Base-by-base conservation (phyloP, 92 coral and sea anemone genomes). In the Phenganax subtilis region DNA sequence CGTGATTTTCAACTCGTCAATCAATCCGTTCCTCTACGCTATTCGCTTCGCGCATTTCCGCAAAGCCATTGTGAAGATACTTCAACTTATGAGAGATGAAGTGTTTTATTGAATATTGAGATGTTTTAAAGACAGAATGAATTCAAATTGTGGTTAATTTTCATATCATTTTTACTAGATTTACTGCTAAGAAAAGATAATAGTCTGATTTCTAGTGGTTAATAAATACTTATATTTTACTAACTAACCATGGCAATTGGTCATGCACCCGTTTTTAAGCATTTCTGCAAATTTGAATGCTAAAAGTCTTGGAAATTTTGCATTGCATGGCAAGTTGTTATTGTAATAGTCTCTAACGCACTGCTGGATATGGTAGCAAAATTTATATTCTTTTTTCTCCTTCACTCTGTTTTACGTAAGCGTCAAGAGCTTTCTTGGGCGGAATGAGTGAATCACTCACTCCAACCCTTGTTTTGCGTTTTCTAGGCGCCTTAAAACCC, bases 401-500 rank as follows among this genome's bases (percentile, higher is more conserved):
- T 25, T 53, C 72, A 17, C 81, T 82, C 29, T 92, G 98, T 77
- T 87, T 87, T 74, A 87, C 96, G 75, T 84, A 94, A 12, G 98
- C 96, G 72, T 85, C 80, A 89, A 91, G 53, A 10, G 98, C 86
- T 37, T 91, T 88, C 89, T 92, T 94, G 11, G 98, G 98, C 27
- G 98, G 98, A 55, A 94, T 81, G 8, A 94, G 90, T 10, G 98
- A 90, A 83, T 94, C 93, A 17, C 85, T 94, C 28, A 92, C 89
- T 0, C 98, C 98, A 16, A 89, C 74, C 72, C 88, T 88, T 54
- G 91, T 84, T 60, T 93, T 93, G 68, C 88, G 86, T 54, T 69
- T 86, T 66, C 82, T 87, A 17, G 51, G 75, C 27, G 51, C 76
- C 75, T 90, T 89, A 85, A 87, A 85, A 70, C 82, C 72, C 6